These are phyloP conservation scores for Enteromius thamalakanensis DNA, from an alignment of 2,797 vertebrate genomes.

Conservation along the genomic window DNA sequence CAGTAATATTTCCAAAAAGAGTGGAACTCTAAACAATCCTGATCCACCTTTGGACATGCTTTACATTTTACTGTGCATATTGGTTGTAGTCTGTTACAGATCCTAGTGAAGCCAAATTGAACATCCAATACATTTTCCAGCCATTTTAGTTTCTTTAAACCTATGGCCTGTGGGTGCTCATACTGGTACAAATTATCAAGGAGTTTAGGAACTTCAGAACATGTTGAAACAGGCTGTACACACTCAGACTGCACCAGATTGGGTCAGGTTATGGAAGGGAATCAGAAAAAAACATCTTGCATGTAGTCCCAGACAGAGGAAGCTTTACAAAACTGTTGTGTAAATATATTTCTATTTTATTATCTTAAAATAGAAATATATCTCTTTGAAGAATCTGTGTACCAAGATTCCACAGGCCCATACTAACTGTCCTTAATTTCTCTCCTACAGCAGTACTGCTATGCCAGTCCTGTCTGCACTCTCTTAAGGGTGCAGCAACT, in stretches of 20 bases:
- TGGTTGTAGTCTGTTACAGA: not conserved
- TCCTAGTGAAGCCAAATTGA: not conserved
- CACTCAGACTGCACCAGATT: constrained; percentile 48
- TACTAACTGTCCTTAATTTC: constrained; percentile 99
- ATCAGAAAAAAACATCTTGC: constrained; percentile 67
- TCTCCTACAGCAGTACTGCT: constrained; percentile 99
- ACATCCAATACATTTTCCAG: not conserved
- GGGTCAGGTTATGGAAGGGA: constrained; percentile 58
- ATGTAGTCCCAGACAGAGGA: constrained; percentile 77
- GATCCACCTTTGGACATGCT: constrained; percentile 6
- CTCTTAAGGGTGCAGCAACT: constrained; percentile 99
- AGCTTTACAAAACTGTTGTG: constrained; percentile 88
- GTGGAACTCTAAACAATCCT: constrained; percentile 1
- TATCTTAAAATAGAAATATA: constrained; percentile 82
- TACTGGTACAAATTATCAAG: not conserved
- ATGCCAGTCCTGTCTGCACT: constrained; percentile 99
- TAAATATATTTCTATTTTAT: constrained; percentile 86
- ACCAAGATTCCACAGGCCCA: constrained; percentile 99
- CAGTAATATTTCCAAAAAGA: not conserved
- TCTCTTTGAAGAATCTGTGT: constrained; percentile 85
- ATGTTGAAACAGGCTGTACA: constrained; percentile 23
- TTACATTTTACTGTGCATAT: not conserved
- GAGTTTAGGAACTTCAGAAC: not conserved
- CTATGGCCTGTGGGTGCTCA: constrained; percentile 6
- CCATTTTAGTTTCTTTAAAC: not conserved